Base-by-base conservation (phyloP, 2,888 invertebrate genomes). In the Eretmocerus hayati region DNA sequence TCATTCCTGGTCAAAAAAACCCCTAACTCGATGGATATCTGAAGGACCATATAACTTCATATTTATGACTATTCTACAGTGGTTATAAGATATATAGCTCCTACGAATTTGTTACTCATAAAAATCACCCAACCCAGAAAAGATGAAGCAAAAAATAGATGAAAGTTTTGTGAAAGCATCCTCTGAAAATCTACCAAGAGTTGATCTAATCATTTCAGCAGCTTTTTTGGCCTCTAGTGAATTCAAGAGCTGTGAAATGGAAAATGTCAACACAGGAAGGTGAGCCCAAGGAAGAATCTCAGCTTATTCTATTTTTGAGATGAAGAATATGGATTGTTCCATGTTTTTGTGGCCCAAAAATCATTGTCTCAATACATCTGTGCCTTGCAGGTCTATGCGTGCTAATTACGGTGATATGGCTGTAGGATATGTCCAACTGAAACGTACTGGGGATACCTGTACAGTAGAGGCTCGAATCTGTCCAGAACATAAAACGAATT, bases 351-450 rank as follows among this genome's bases (percentile, higher is more conserved):
- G 13, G 8, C 13, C 13, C 30, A 30, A 30, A 30, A 30, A n/a
- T n/a, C n/a, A n/a, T n/a, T n/a, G n/a, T n/a, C n/a, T n/a, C n/a
- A n/a, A n/a, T n/a, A n/a, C n/a, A n/a, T n/a, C n/a, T 30, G 8
- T 30, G 8, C 13, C 13, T 30, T 30, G 35, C 31, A 51, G 47
- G 40, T 42, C 51, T 32, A 47, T 47, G 46, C 42, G 43, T 9
- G 31, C 22, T 16, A 43, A 43, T 40, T 51, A 52, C 48, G 45
- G 42, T 42, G 46, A 50, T 41, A n/a, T 18, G 30, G 50, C 42
- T n/a, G 42, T 50, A 26, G 50, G 46, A 42, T 46, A 46, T 23
- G 50, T 52, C n/a, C 47, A 48, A 36, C 39, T 48, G 32, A 26
- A 26, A 9, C 30, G 44, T 19, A 33, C 42, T n/a, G 31, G 43